A percentile compares a stretch with the other conserved stretches of the same genome.
These are phyloP conservation scores for Drosophila littoralis DNA, from an alignment of 1,140 invertebrate genomes.

Conservation along the genomic window DNA sequence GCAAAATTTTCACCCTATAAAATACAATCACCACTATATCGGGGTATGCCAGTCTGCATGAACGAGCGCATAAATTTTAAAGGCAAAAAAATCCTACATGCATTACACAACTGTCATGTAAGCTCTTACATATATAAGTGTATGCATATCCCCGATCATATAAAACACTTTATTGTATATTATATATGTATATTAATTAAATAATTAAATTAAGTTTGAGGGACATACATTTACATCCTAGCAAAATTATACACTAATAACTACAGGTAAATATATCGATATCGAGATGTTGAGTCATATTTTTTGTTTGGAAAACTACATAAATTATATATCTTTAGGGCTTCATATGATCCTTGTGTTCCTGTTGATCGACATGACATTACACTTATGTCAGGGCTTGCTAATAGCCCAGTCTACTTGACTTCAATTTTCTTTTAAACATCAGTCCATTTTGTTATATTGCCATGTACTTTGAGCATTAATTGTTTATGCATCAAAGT, in stretches of 20 bases:
- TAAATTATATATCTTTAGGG: slow-evolving; percentile 76
- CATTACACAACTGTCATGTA: no score
- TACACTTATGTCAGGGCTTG: slow-evolving; percentile 15
- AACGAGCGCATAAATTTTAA: no score
- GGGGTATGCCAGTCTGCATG: no score
- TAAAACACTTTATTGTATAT: slow-evolving; percentile 55
- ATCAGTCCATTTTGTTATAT: slow-evolving; percentile 54
- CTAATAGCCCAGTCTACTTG: slow-evolving; percentile 47
- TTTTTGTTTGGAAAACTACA: slow-evolving; percentile 75
- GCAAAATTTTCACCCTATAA: no score
- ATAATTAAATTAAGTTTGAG: slow-evolving; percentile 83
- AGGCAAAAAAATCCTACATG: no score
- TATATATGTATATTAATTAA: slow-evolving; percentile 82
- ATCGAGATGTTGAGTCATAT: slow-evolving; percentile 81
- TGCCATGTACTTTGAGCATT: slow-evolving; percentile 58
- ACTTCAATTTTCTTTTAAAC: slow-evolving; percentile 30
- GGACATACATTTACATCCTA: slow-evolving; percentile 81
- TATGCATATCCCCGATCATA: not conserved
- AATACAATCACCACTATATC: no score
- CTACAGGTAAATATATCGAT: slow-evolving; percentile 80
- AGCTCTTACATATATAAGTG: no score
- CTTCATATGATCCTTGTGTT: slow-evolving; percentile 47
- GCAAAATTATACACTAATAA: slow-evolving; percentile 81
- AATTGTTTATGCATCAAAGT: slow-evolving; percentile 60
- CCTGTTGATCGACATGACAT: slow-evolving; percentile 45